Evolutionary conservation across 1,140 invertebrate genomes (phyloP).

Genomic region (Lerema accius): DNA sequence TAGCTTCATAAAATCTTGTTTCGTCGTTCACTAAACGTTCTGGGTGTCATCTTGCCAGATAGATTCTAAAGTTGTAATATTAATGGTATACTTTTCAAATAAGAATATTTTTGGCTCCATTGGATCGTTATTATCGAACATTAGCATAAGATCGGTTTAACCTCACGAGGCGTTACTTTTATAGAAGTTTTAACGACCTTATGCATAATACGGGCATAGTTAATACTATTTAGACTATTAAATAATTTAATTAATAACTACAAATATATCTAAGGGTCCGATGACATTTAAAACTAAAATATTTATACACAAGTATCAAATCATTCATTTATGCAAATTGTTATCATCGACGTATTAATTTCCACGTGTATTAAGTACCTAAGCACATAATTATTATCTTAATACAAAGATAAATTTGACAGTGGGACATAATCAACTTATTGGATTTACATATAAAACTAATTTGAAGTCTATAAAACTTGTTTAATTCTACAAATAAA

Average conservation of each 20-base stretch:
- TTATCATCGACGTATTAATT: constrained; percentile 1
- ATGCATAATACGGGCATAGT: constrained; percentile 5
- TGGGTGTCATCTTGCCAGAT: neutral
- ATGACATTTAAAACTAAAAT: neutral
- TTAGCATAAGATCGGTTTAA: constrained; percentile 2
- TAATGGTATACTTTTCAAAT: neutral
- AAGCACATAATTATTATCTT: no score
- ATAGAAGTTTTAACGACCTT: neutral
- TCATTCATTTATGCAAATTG: constrained; percentile 24
- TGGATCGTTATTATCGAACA: neutral
- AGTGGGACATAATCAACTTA: no score
- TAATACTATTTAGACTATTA: constrained; percentile 17
- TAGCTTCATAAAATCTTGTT: constrained; percentile 43
- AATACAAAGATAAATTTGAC: no score
- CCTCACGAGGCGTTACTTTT: neutral
- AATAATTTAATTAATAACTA: constrained; percentile 20
- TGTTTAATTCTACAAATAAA: no score
- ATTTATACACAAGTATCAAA: constrained; percentile 23
- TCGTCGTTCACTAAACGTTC: constrained; percentile 14
- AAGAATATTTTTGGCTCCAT: neutral
- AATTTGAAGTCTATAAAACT: no score
- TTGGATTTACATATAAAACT: no score
- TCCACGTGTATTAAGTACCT: no score
- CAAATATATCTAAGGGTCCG: neutral
- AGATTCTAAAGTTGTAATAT: neutral